phyloP scores from a whole-genome alignment of 2,113 vertebrate genomes.

The Grammomys surdaster region DNA sequence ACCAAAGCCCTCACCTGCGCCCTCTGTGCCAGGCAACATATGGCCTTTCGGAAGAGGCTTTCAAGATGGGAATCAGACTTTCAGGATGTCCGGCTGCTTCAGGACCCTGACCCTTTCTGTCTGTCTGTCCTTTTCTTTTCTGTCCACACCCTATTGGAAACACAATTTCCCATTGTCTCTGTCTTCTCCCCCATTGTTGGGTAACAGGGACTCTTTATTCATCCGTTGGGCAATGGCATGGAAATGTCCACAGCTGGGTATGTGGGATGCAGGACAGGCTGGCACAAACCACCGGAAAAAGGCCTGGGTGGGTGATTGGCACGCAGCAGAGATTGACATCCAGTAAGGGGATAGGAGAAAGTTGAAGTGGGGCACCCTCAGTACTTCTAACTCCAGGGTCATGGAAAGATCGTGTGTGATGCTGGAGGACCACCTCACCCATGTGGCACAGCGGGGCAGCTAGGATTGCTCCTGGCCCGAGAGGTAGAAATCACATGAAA shows the following conservation, averaged over 20 bases:
- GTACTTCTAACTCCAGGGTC: background rate
- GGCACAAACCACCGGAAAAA: slow-evolving; percentile 81
- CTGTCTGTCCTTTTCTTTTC: slow-evolving; percentile 65
- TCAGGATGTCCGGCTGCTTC: slow-evolving; percentile 62
- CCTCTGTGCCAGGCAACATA: slow-evolving; percentile 4
- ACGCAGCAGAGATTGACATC: background rate
- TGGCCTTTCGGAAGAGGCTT: background rate
- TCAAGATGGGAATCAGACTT: slow-evolving; percentile 56
- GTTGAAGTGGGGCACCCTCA: background rate
- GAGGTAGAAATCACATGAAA: background rate
- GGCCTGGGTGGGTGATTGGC: background rate
- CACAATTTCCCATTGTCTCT: slow-evolving; percentile 89
- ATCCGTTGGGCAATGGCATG: slow-evolving; percentile 63
- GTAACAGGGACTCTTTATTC: slow-evolving; percentile 82
- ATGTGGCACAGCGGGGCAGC: accelerated
- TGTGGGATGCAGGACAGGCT: slow-evolving; percentile 80
- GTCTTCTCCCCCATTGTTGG: slow-evolving; percentile 86
- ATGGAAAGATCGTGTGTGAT: background rate
- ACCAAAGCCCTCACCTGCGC: slow-evolving; percentile 36
- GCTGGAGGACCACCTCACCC: background rate
- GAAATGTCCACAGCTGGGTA: slow-evolving; percentile 81
- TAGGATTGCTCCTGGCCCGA: background rate
- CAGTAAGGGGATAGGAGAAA: background rate
- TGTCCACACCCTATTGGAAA: slow-evolving; percentile 82
- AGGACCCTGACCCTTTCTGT: slow-evolving; percentile 57